Conservation (phyloP, 2,113 vertebrate species). For the Nesogale talazaci region DNA sequence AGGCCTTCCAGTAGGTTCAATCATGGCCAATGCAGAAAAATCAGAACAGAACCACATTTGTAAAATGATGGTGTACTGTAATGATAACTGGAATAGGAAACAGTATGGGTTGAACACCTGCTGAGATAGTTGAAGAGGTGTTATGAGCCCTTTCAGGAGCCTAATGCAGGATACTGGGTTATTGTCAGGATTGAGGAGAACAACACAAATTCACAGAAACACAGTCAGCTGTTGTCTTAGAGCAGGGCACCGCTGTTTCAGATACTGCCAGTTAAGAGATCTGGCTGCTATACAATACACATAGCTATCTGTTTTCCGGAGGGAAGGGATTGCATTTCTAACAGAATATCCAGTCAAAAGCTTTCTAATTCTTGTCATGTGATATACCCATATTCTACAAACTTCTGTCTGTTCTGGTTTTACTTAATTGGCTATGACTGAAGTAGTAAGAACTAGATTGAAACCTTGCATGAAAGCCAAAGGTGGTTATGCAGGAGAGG, state of each 20-base stretch:
- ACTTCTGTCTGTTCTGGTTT: background rate
- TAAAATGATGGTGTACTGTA: background rate
- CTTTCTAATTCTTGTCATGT: background rate
- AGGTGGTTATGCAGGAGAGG: background rate
- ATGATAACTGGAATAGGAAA: background rate
- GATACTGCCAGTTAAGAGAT: no score
- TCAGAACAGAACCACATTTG: background rate
- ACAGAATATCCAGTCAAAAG: background rate
- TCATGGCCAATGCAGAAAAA: background rate
- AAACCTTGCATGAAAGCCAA: background rate
- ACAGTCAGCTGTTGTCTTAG: no score
- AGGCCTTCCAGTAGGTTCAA: background rate
- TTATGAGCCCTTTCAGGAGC: no score
- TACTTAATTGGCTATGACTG: background rate
- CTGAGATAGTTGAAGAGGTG: no score
- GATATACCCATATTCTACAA: background rate
- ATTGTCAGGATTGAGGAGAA: no score
- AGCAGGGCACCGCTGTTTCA: no score
- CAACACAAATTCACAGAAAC: no score
- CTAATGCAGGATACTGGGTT: no score
- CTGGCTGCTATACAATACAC: no score
- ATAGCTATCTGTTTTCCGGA: no score
- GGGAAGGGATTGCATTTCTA: no score
- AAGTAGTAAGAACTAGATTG: background rate
- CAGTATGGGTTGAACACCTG: background rate